Conservation (phyloP, 2,113 vertebrate genomes). For the Axis porcinus region DNA sequence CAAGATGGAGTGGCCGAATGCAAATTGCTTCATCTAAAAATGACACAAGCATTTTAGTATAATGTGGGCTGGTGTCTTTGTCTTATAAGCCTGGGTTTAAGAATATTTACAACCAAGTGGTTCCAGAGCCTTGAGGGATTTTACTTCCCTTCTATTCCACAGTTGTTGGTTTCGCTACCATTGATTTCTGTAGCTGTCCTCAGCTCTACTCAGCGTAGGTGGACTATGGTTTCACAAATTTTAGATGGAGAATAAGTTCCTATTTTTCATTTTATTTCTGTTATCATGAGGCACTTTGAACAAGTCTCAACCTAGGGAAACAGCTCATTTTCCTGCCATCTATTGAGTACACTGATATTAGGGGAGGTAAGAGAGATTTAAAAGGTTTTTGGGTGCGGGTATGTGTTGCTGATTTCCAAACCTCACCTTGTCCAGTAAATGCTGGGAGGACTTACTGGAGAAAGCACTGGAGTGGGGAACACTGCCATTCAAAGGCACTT, state of each 20-base stretch:
- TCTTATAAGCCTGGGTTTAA: slow-evolving; percentile 7
- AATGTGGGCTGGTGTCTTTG: neutral
- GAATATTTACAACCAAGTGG: slow-evolving; percentile 29
- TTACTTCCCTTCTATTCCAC: neutral
- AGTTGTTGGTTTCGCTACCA: slow-evolving; percentile 20
- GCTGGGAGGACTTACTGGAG: neutral
- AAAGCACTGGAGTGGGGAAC: neutral
- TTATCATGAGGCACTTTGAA: neutral
- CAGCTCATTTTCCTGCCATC: neutral
- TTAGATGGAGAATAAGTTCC: neutral
- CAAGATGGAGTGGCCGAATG: neutral
- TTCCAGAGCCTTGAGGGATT: neutral
- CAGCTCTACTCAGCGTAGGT: neutral
- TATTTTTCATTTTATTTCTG: slow-evolving; percentile 29
- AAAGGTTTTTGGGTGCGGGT: neutral
- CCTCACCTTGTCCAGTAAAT: neutral
- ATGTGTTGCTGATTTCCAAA: neutral
- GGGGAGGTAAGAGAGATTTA: neutral
- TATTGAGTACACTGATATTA: neutral
- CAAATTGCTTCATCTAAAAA: slow-evolving; percentile 44
- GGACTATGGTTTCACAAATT: neutral
- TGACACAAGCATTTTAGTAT: slow-evolving; percentile 2
- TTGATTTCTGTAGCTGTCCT: slow-evolving; percentile 21
- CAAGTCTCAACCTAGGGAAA: neutral
- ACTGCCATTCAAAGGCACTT: neutral